Evolutionary conservation across 2,113 vertebrate genomes (phyloP), one percentile per base, ranked within the genome.

Genomic region (Callopanchax toddi): DNA sequence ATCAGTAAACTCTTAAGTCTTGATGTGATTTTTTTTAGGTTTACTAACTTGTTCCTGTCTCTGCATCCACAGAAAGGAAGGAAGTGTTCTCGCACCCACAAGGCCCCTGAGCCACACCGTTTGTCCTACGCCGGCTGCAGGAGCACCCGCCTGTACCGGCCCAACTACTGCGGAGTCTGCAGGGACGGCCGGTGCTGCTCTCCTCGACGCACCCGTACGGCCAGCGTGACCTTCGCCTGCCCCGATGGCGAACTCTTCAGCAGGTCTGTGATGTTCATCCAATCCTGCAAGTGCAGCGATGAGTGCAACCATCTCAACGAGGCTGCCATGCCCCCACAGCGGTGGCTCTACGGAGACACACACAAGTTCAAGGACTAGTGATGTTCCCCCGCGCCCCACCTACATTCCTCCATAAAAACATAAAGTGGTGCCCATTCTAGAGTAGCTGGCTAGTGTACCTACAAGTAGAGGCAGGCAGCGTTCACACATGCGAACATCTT

Each of bases 111-210:
- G 64, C 92, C 93, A 0, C 84, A 92, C 32, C 90, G 90, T 15
- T 78, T 94, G 62, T 90, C 88, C 49, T 92, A 93, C 12, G 91
- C 92, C 0, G 92, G 93, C 54, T 95, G 94, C 82, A 88, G 91
- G 70, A 94, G 91, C 67, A 76, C 87, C 0, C 92, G 91, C 5
- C 88, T 90, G 12, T 94, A 92, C 86, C 81, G 89, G 36, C 93
- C 92, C 18, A 92, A 91, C 82, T 93, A 92, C 85, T 95, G 94
- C 1, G 92, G 93, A 0, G 85, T 90, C 1, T 95, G 94, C 48
- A 52, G 82, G 62, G 93, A 94, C 0, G 91, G 92, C 13, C 92
- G 93, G 4, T 95, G 94, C 89, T 94, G 94, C 80, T 87, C 90
- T 0, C 93, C 93, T 0, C 89, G 90, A 3, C 92, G 90, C 56